A percentile compares a stretch with the other conserved stretches of the same genome.
These are phyloP conservation scores for Cydia pomonella DNA, from an alignment of 1,140 invertebrate genomes.

Conservation along the genomic window DNA sequence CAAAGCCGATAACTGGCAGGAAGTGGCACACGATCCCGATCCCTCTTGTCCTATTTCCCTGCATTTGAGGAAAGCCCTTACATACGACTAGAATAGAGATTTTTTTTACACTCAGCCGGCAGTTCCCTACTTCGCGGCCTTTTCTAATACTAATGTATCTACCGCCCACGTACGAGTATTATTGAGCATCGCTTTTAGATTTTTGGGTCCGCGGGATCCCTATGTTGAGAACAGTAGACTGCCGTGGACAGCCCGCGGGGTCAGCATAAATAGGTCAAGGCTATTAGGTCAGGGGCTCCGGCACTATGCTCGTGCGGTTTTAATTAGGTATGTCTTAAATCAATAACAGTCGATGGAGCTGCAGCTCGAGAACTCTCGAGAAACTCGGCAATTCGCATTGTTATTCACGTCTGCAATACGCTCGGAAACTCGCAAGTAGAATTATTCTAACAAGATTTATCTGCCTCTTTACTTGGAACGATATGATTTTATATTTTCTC, in stretches of 20 bases:
- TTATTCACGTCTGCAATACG: background rate
- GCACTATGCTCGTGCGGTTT: constrained; percentile 23
- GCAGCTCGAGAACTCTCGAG: background rate
- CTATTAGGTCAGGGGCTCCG: constrained; percentile 49
- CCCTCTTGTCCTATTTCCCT: too few species aligned
- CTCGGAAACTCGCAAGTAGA: background rate
- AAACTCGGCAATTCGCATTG: background rate
- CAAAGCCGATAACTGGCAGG: too few species aligned
- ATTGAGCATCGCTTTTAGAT: background rate
- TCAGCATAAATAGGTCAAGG: constrained; percentile 49
- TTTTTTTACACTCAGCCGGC: too few species aligned
- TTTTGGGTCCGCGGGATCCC: background rate
- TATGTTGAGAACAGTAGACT: constrained; percentile 18
- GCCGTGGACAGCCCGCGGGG: constrained; percentile 18
- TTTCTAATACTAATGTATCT: too few species aligned
- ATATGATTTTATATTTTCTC: background rate
- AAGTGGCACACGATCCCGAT: too few species aligned
- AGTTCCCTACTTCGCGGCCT: too few species aligned
- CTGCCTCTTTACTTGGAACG: background rate
- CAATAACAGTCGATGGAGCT: constrained; percentile 4
- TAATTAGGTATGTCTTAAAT: constrained; percentile 1
- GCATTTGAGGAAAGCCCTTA: too few species aligned
- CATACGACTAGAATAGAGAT: too few species aligned
- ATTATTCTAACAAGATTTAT: constrained; percentile 35
- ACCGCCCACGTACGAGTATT: too few species aligned